Percentiles rank a stretch among this genome's conserved stretches.
phyloP scores from a whole-genome alignment of 1,140 invertebrate genomes.

The Globodera rostochiensis region DNA sequence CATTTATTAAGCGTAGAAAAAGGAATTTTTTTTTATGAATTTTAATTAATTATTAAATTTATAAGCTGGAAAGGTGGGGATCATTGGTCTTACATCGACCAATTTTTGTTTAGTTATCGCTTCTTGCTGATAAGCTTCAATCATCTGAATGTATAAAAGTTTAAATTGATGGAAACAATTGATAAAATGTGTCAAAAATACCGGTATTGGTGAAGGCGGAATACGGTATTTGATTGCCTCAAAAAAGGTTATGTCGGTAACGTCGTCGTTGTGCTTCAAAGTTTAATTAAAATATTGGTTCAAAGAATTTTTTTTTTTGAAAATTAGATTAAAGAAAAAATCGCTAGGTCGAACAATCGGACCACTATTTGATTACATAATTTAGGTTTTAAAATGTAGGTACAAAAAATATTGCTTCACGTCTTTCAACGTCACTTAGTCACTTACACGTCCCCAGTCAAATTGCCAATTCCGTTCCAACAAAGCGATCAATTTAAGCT shows the following conservation, averaged over 20 bases:
- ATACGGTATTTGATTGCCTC: constrained; percentile 15
- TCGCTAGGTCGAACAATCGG: too few species aligned
- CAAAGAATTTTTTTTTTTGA: not conserved
- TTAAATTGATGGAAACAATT: not conserved
- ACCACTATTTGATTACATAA: too few species aligned
- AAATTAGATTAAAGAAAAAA: not conserved
- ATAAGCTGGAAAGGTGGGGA: too few species aligned
- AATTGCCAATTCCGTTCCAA: not conserved
- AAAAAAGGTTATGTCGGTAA: constrained; percentile 21
- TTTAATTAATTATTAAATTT: not conserved
- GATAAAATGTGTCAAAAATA: not conserved
- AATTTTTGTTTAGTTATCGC: not conserved
- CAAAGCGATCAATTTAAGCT: not conserved
- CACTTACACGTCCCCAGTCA: not conserved
- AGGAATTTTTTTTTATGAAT: not conserved
- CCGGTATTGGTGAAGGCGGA: constrained; percentile 20
- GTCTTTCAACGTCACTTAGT: not conserved
- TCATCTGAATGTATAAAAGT: constrained; percentile 9
- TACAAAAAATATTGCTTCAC: too few species aligned
- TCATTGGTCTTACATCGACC: not conserved
- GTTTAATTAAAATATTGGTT: not conserved
- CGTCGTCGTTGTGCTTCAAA: not conserved
- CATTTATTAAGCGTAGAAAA: not conserved
- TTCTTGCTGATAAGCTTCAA: constrained; percentile 15
- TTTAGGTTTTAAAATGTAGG: too few species aligned